These are phyloP conservation scores for Forficula auricularia DNA, from an alignment of 1,140 invertebrate species.

Conservation along the genomic window DNA sequence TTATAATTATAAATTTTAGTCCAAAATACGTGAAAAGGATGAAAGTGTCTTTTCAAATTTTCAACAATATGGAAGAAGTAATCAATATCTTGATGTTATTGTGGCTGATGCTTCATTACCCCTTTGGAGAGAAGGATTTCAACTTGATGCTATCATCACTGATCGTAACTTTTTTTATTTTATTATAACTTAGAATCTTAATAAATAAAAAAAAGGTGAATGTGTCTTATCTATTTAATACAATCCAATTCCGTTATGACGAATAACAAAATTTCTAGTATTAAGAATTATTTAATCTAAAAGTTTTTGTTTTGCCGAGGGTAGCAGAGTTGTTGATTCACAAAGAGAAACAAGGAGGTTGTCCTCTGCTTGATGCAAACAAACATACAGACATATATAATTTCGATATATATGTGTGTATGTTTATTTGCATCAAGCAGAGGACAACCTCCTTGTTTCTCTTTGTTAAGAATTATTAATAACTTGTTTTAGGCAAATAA, in stretches of 20 bases:
- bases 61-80: constrained; percentile 59
- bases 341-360: no score
- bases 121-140: constrained; percentile 49
- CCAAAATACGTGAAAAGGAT: constrained; percentile 51
- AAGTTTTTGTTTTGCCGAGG: no score
- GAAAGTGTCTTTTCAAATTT: constrained; percentile 77
- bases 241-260: not conserved
- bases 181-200: constrained; percentile 1
- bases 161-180: constrained; percentile 58
- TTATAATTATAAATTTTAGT: constrained; percentile 13
- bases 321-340: no score
- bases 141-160: constrained; percentile 77
- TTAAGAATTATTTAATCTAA: constrained; percentile 7
- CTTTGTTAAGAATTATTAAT: no score
- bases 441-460: no score
- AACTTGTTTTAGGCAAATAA: no score
- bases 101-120: constrained; percentile 76
- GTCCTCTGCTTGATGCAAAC: no score
- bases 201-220: not conserved
- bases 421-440: no score
- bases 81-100: constrained; percentile 68
- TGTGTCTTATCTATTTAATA: not conserved
- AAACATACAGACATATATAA: no score
- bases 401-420: no score
- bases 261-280: constrained; percentile 3